Evolutionary conservation across 2,888 invertebrate species (phyloP), one percentile per base, ranked within the genome.

Genomic region (Tillus elongatus): DNA sequence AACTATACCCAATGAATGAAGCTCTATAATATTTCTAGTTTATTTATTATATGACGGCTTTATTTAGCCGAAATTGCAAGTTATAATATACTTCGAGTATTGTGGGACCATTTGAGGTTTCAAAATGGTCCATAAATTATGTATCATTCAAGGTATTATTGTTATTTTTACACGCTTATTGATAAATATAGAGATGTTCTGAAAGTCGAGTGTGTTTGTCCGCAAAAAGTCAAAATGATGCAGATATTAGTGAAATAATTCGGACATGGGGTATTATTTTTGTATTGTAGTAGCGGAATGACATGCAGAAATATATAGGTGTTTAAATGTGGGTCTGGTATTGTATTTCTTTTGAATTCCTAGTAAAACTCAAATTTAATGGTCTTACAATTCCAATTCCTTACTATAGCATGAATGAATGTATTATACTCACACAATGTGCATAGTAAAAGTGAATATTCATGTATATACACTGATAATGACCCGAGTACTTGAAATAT

Each of bases 41-140:
- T 56, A n/a, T n/a, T n/a, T n/a, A n/a, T n/a, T n/a, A 44, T 44
- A 53, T 53, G 53, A 57, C 52, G 53, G 46, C 58, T 60, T 50
- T 56, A 60, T 59, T 57, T 56, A 49, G 40, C 40, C 34, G 41
- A 45, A 47, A 44, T 42, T 36, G 39, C 42, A 40, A 41, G 40
- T 45, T 41, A 50, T 51, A 49, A 52, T 51, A 42, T 44, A 48
- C 41, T 47, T 3, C 15, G 37, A 41, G 42, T 40, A 47, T 51
- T 55, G 51, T 53, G 56, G 51, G 39, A 45, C 53, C 54, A 42
- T 60, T 57, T 60, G 60, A 59, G 61, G 61, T 60, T 54, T 37
- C 32, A 43, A 45, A 46, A 44, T 45, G 35, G 47, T 44, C 50
- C 56, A 59, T 61, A 61, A 60, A 58, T 58, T 52, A 51, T 47